phyloP scores from a whole-genome alignment of 2,113 vertebrate genomes.

The Thinocorus orbignyianus region DNA sequence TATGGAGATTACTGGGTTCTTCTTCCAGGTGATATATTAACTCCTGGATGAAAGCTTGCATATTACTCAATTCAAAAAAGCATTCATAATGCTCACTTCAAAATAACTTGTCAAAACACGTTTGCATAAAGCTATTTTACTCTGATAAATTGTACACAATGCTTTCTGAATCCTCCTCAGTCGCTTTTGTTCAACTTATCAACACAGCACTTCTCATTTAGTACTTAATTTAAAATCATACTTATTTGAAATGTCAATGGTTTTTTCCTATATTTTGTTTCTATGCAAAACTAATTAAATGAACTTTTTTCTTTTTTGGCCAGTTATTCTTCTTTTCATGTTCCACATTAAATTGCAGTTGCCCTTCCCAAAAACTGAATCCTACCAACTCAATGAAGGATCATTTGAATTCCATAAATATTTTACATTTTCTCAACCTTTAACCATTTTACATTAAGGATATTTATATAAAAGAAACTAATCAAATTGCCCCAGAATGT shows the following conservation, averaged over 20 bases:
- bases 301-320: neutral
- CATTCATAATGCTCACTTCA: slow-evolving; percentile 60
- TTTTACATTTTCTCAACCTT: neutral
- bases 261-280: slow-evolving; percentile 25
- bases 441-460: neutral
- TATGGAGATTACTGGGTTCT: neutral
- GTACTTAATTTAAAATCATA: slow-evolving; percentile 40
- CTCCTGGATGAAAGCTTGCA: slow-evolving; percentile 38
- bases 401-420: neutral
- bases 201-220: slow-evolving; percentile 48
- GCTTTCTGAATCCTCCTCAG: slow-evolving; percentile 35
- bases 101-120: slow-evolving; percentile 52
- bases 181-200: slow-evolving; percentile 57
- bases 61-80: slow-evolving; percentile 47
- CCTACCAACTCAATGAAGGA: neutral
- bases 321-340: neutral
- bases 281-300: slow-evolving; percentile 27
- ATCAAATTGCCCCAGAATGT: neutral
- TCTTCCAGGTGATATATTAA: slow-evolving; percentile 61
- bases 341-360: neutral
- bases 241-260: neutral
- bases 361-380: neutral
- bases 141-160: slow-evolving; percentile 41
- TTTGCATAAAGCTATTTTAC: slow-evolving; percentile 58
- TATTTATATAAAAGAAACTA: neutral